Percentiles rank a stretch among this genome's conserved stretches.
These are phyloP conservation scores for Cheilinus undulatus DNA, from an alignment of 2,113 vertebrate species.

Conservation along the genomic window DNA sequence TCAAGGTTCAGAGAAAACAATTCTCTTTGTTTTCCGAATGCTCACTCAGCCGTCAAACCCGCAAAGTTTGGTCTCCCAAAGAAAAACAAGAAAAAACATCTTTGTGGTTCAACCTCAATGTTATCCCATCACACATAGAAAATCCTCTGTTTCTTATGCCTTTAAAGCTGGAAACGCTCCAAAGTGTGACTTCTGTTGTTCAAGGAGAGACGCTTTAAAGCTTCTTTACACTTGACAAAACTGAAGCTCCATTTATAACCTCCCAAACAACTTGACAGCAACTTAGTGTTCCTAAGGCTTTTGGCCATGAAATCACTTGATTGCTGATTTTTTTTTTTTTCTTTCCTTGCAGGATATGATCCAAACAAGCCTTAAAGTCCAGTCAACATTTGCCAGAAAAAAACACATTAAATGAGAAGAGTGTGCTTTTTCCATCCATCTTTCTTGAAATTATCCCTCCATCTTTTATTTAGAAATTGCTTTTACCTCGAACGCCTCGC, in stretches of 20 bases:
- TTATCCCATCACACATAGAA: not conserved
- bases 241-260: constrained; percentile 9
- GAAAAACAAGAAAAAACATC: constrained; percentile 19
- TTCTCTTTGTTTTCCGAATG: constrained; percentile 19
- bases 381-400: not conserved
- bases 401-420: not conserved
- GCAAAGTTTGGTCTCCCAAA: constrained; percentile 11
- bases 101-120: constrained; percentile 1
- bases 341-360: too few relatives aligned
- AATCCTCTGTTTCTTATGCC: not conserved
- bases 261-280: constrained; percentile 2
- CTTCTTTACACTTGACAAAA: constrained; percentile 8
- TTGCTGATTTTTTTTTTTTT: constrained; percentile 32
- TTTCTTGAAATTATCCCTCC: constrained; percentile 10
- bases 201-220: constrained; percentile 12
- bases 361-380: too few relatives aligned
- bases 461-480: constrained; percentile 11
- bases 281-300: not conserved
- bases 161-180: constrained; percentile 29
- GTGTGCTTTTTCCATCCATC: not conserved
- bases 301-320: too few relatives aligned
- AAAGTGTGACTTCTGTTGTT: constrained; percentile 15
- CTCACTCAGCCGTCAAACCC: constrained; percentile 23
- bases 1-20: constrained; percentile 1
- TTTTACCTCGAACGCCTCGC: not conserved